Conservation (phyloP, 2,113 vertebrate genomes). For the Tichodroma muraria region DNA sequence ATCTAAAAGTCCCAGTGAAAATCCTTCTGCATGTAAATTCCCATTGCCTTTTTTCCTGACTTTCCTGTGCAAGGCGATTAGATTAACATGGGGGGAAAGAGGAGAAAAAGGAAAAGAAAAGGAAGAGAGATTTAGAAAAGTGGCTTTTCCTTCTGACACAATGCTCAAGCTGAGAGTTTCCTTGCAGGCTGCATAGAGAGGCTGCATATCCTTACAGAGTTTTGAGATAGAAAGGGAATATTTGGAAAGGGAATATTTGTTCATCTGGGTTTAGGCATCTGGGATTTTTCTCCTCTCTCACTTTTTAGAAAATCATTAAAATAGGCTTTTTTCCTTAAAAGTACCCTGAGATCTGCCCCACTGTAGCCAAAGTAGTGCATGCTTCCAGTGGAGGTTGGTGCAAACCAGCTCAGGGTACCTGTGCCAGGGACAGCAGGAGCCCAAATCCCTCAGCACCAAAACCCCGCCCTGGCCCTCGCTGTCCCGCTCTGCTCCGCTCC, state of each 20-base stretch:
- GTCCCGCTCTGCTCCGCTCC: neutral
- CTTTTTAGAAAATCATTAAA: neutral
- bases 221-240: neutral
- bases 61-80: neutral
- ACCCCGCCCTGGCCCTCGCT: accelerated
- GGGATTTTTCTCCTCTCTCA: neutral
- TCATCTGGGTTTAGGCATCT: neutral
- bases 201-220: neutral
- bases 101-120: neutral
- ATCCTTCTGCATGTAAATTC: neutral
- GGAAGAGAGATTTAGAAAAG: neutral
- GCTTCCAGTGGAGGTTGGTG: neutral
- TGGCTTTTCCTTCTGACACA: neutral
- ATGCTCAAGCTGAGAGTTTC: neutral
- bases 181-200: neutral
- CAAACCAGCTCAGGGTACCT: neutral
- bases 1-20: neutral
- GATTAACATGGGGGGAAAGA: neutral
- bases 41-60: neutral
- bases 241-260: neutral
- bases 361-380: neutral
- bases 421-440: neutral
- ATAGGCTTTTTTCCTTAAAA: neutral
- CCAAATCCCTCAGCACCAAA: neutral
- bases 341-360: neutral